Percentiles rank a stretch among this genome's conserved stretches.
Conservation (phyloP, 2,113 vertebrate species). For the Gobiocypris rarus region DNA sequence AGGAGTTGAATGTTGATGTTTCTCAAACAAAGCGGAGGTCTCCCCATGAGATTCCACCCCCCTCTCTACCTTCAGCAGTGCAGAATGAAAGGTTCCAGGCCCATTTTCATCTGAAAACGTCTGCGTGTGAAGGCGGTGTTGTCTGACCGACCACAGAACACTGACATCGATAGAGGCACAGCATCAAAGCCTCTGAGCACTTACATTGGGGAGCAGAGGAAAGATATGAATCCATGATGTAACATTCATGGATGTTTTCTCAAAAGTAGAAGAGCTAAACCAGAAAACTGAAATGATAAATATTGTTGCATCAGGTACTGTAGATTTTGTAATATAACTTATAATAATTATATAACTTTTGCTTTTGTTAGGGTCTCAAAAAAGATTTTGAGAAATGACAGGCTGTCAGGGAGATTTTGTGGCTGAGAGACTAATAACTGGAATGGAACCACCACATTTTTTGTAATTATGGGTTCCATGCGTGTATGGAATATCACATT, state of each 20-base stretch:
- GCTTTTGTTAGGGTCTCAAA: neutral
- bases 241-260: neutral
- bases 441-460: slow-evolving; percentile 30
- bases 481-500: slow-evolving; percentile 40
- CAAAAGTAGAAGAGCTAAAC: neutral
- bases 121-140: slow-evolving; percentile 11
- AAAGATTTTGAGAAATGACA: neutral
- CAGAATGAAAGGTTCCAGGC: neutral
- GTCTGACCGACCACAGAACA: slow-evolving; percentile 15
- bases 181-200: slow-evolving; percentile 16
- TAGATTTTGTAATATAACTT: neutral
- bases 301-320: neutral
- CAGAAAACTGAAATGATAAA: neutral
- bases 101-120: slow-evolving; percentile 37
- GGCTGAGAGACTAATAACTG: slow-evolving; percentile 12
- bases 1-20: slow-evolving; percentile 38
- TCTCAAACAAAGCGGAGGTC: slow-evolving; percentile 24
- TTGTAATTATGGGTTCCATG: slow-evolving; percentile 45
- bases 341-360: neutral
- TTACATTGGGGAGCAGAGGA: slow-evolving; percentile 8
- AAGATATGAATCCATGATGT: slow-evolving; percentile 22
- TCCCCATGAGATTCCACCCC: neutral
- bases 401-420: slow-evolving; percentile 10
- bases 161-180: slow-evolving; percentile 18
- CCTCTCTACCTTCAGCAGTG: neutral